Conservation (phyloP, 2,888 invertebrate species). For the Saturnia pavonia region DNA sequence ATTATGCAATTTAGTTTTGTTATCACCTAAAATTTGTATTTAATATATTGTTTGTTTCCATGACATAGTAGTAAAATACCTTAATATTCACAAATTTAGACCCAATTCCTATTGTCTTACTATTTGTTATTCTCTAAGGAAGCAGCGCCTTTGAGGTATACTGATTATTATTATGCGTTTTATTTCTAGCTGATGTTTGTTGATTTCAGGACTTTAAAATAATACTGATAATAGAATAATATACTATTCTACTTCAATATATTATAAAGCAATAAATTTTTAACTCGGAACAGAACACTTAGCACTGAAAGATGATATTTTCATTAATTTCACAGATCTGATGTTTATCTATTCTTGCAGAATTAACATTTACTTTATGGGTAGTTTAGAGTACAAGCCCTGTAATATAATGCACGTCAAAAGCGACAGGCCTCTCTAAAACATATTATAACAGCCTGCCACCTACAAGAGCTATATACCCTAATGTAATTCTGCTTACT, state of each 20-base stretch:
- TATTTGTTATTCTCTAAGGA: constrained; percentile 64
- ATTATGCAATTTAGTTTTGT: neutral
- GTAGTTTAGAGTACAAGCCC: constrained; percentile 62
- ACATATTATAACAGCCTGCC: constrained; percentile 78
- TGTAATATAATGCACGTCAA: constrained; percentile 67
- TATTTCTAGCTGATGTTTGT: constrained; percentile 49
- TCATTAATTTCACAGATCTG: constrained; percentile 73
- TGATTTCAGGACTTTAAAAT: constrained; percentile 39
- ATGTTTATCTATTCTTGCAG: constrained; percentile 66
- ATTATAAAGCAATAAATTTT: constrained; percentile 45
- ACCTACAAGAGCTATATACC: constrained; percentile 67
- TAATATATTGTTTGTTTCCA: neutral
- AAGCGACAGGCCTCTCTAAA: constrained; percentile 75
- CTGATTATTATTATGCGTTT: constrained; percentile 56
- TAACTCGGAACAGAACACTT: constrained; percentile 56
- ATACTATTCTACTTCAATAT: constrained; percentile 44
- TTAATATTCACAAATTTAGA: constrained; percentile 31
- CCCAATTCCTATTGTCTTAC: constrained; percentile 52
- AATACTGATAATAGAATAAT: constrained; percentile 51
- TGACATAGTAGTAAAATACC: neutral
- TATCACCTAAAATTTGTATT: neutral
- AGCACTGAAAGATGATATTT: constrained; percentile 60
- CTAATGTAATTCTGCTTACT: constrained; percentile 55
- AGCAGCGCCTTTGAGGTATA: constrained; percentile 76
- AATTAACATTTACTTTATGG: constrained; percentile 48